Base-by-base conservation (phyloP, 1,140 invertebrate genomes). In the Drosophila sp. region DNA sequence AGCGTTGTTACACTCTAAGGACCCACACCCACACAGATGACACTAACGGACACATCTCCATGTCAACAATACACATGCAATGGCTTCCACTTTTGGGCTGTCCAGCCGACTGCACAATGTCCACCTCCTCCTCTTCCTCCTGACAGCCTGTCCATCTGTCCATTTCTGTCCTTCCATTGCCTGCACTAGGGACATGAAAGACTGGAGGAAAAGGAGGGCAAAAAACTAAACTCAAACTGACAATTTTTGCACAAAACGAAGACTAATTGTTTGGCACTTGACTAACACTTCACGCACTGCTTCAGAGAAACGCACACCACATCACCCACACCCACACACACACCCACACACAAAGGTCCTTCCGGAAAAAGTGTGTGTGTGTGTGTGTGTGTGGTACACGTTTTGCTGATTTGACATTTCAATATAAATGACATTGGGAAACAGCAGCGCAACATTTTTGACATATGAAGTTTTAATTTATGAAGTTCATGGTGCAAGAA, bases 401-500 rank as follows among this genome's bases (percentile, higher is more conserved):
- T 83, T 72, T 50, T 66, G 71, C 76, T 81, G 80, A 76, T 79
- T 79, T 86, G 83, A 79, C 84, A 54, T 80, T 76, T 76, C 58
- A 72, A 82, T 72, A 86, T 87, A 86, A 86, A 86, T 87, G 79
- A 82, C 67, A 65, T 27, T 54, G 38, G 33, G 17, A 25, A 44
- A 32, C 11, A 27, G 33, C 32, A 64, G 62, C 57, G 68, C 67
- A 50, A 50, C 44, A 85, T 70, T 72, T 79, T 57, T 87, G 83
- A 87, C 83, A 71, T 76, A 87, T 87, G 70, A 82, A 82, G 83
- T 71, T 79, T 81, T 87, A 87, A 86, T 87, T 86, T 86, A 86
- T 86, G 83, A 86, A 86, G 83, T 86, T 76, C 57, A 23, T 54
- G 44, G 44, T 50, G 44, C 44, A 50, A 50, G 58, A 40, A 54